phyloP scores from a whole-genome alignment of 2,888 invertebrate genomes.

The Onthophagus sagittarius region DNA sequence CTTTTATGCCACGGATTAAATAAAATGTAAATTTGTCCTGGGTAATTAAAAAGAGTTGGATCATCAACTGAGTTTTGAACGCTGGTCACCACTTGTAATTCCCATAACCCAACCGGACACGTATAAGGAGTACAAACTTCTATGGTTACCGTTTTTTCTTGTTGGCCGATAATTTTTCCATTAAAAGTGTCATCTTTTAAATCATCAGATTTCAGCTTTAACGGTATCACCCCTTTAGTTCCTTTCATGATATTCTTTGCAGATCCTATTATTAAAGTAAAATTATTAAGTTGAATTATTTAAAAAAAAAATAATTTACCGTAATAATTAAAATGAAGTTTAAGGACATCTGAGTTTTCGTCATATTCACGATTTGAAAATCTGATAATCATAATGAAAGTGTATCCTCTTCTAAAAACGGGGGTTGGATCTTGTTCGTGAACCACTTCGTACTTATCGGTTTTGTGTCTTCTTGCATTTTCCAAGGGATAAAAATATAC shows the following conservation, averaged over 20 bases:
- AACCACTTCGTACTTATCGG: slow-evolving; percentile 65
- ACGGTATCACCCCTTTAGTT: slow-evolving; percentile 50
- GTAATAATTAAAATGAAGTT: slow-evolving; percentile 60
- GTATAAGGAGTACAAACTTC: slow-evolving; percentile 61
- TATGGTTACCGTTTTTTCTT: slow-evolving; percentile 36
- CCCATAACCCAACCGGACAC: slow-evolving; percentile 67
- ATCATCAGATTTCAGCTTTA: slow-evolving; percentile 9
- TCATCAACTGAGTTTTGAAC: slow-evolving; percentile 45
- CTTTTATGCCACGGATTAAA: slow-evolving; percentile 84
- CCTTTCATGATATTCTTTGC: slow-evolving; percentile 54
- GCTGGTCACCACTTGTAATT: slow-evolving; percentile 60
- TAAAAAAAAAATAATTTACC: slow-evolving; percentile 47
- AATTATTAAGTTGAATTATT: background rate
- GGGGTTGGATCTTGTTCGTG: slow-evolving; percentile 60
- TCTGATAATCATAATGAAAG: slow-evolving; percentile 64
- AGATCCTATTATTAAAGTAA: slow-evolving; percentile 41
- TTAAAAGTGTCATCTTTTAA: background rate
- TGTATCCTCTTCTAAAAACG: slow-evolving; percentile 68
- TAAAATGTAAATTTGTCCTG: slow-evolving; percentile 67
- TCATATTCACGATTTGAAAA: slow-evolving; percentile 60
- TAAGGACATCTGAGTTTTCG: slow-evolving; percentile 59
- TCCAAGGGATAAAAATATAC: slow-evolving; percentile 65
- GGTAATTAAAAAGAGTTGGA: slow-evolving; percentile 55
- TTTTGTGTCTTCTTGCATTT: slow-evolving; percentile 67
- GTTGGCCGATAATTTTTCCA: background rate